Evolutionary conservation across 23 tunicate species (phyloP).

Genomic region (Ciona savignyi): DNA sequence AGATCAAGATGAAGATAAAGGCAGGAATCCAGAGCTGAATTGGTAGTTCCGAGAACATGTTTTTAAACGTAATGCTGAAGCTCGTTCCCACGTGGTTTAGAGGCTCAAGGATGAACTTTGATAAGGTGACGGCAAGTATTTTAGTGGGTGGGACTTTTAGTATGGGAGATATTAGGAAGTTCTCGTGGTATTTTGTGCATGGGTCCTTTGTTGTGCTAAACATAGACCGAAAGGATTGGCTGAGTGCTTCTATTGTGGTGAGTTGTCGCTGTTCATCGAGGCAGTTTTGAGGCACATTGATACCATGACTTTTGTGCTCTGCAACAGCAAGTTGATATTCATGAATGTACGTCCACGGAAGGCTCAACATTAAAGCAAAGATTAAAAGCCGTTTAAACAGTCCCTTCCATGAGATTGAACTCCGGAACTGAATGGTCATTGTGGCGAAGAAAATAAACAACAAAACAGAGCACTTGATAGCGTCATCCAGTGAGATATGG

Average conservation of each 20-base stretch:
- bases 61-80: slow-evolving; percentile 50
- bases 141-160: slow-evolving; percentile 50
- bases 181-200: slow-evolving; percentile 38
- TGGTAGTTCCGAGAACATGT: slow-evolving; percentile 59
- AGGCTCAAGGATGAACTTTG: slow-evolving; percentile 61
- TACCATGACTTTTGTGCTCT: slow-evolving; percentile 8
- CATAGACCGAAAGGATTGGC: not conserved
- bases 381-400: slow-evolving; percentile 42
- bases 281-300: slow-evolving; percentile 34
- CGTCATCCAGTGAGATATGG: slow-evolving; percentile 24
- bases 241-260: slow-evolving; percentile 1
- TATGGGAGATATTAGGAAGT: slow-evolving; percentile 17
- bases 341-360: slow-evolving; percentile 31
- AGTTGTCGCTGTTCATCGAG: not conserved
- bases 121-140: slow-evolving; percentile 59
- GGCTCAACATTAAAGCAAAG: slow-evolving; percentile 36
- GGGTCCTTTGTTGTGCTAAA: slow-evolving; percentile 46
- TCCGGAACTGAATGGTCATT: slow-evolving; percentile 23
- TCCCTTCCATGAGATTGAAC: slow-evolving; percentile 45
- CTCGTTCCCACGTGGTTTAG: slow-evolving; percentile 54
- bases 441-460: slow-evolving; percentile 14
- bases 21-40: slow-evolving; percentile 69
- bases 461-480: slow-evolving; percentile 10
- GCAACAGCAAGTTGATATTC: slow-evolving; percentile 53
- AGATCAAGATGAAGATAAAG: slow-evolving; percentile 37